These are phyloP conservation scores for Hydriomena furcata DNA, from an alignment of 2,888 invertebrate genomes.

Conservation along the genomic window DNA sequence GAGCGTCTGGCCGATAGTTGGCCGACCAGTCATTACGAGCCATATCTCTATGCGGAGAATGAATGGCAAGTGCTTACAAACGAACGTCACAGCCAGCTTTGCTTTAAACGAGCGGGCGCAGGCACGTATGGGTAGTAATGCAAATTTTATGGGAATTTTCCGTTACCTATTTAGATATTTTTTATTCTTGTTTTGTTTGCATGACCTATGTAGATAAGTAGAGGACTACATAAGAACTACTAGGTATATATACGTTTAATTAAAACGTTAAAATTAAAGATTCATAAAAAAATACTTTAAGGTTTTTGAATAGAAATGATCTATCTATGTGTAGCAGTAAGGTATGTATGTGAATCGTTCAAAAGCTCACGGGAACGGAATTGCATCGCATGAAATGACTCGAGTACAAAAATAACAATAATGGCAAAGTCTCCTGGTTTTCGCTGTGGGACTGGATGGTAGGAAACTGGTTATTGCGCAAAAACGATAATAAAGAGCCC, in stretches of 20 bases:
- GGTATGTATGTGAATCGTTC: conserved; percentile 8
- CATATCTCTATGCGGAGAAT: conserved; percentile 77
- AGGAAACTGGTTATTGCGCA: conserved; percentile 70
- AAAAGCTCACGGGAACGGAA: conserved; percentile 21
- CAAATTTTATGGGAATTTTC: conserved; percentile 27
- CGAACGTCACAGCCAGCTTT: conserved; percentile 62
- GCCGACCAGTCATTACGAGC: conserved; percentile 72
- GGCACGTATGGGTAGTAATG: conserved; percentile 61
- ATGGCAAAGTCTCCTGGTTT: conserved; percentile 56
- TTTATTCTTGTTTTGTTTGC: conserved; percentile 11
- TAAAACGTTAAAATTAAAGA: no score
- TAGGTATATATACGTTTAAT: no score
- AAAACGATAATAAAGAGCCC: conserved; percentile 73
- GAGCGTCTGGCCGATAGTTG: conserved; percentile 76
- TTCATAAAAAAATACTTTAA: no score
- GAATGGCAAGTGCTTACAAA: conserved; percentile 75
- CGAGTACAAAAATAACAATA: conserved; percentile 57
- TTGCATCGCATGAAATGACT: conserved; percentile 34
- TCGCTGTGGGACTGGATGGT: conserved; percentile 61
- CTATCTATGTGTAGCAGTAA: neutral
- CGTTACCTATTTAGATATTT: conserved; percentile 28
- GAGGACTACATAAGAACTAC: neutral
- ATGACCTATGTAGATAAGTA: neutral
- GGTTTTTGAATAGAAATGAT: neutral
- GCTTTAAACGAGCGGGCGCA: conserved; percentile 64